Evolutionary conservation across 2,888 invertebrate species (phyloP).

Genomic region (Odontocerum albicorne): DNA sequence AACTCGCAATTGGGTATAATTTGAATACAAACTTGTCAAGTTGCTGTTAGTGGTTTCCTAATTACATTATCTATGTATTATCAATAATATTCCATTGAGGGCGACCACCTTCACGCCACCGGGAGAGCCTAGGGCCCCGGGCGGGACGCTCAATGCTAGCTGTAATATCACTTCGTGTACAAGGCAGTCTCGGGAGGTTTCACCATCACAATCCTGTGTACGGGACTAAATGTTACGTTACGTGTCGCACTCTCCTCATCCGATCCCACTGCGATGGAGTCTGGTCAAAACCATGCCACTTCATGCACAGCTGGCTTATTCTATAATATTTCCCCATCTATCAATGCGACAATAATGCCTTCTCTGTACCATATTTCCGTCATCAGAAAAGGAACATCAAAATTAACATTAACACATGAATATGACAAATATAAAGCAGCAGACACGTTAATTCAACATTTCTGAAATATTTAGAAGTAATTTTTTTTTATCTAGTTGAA

Average conservation of each 20-base stretch:
- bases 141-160: constrained; percentile 42
- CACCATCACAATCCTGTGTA: constrained; percentile 53
- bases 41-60: constrained; percentile 54
- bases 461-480: no score
- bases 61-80: constrained; percentile 18
- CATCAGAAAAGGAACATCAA: no score
- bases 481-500: no score
- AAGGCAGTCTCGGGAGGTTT: constrained; percentile 57
- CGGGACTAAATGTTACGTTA: constrained; percentile 40
- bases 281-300: no score
- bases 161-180: constrained; percentile 40
- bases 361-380: no score
- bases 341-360: no score
- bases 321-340: no score
- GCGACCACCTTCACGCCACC: constrained; percentile 17
- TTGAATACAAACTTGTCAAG: constrained; percentile 55
- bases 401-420: no score
- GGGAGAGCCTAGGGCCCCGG: constrained; percentile 6
- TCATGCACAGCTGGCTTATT: no score
- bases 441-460: no score
- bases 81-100: constrained; percentile 10
- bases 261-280: neutral
- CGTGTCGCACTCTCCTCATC: neutral
- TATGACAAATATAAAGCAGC: no score
- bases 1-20: constrained; percentile 51